phyloP scores from a whole-genome alignment of 2,113 vertebrate species.

The Gymnocephalus cernua region DNA sequence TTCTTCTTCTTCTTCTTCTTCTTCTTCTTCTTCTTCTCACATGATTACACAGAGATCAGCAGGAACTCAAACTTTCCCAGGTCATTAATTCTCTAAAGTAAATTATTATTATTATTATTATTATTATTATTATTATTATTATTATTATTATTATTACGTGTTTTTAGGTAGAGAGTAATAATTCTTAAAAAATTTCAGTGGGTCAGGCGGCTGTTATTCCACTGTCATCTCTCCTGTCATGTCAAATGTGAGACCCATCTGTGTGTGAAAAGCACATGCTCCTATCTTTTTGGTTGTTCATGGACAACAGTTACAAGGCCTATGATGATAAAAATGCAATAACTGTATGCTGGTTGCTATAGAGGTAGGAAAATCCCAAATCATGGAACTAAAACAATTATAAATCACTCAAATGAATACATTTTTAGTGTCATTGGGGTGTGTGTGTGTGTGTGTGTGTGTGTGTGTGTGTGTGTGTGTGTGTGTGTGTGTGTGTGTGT shows the following conservation, averaged over 20 bases:
- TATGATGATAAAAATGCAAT: constrained; percentile 34
- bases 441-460: not conserved
- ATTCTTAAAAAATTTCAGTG: not conserved
- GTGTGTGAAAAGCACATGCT: constrained; percentile 15
- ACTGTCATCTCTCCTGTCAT: constrained; percentile 2
- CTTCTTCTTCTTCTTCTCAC: too few species aligned
- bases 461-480: too few species aligned
- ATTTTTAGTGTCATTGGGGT: constrained; percentile 26
- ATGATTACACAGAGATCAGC: too few species aligned
- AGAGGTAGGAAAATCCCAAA: constrained; percentile 21
- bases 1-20: too few species aligned
- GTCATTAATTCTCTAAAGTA: too few species aligned
- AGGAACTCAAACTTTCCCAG: too few species aligned
- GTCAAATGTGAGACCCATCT: constrained; percentile 16
- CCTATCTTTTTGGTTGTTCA: constrained; percentile 31
- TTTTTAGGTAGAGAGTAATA: too few species aligned
- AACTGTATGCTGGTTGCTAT: constrained; percentile 8
- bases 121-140: too few species aligned
- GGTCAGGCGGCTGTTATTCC: not conserved
- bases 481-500: too few species aligned
- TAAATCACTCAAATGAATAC: constrained; percentile 25
- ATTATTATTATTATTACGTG: too few species aligned
- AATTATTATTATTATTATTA: too few species aligned
- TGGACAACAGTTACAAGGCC: constrained; percentile 23
- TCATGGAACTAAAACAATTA: not conserved